Conservation (phyloP, 2,888 invertebrate genomes). For the Ennomos quercinarius region DNA sequence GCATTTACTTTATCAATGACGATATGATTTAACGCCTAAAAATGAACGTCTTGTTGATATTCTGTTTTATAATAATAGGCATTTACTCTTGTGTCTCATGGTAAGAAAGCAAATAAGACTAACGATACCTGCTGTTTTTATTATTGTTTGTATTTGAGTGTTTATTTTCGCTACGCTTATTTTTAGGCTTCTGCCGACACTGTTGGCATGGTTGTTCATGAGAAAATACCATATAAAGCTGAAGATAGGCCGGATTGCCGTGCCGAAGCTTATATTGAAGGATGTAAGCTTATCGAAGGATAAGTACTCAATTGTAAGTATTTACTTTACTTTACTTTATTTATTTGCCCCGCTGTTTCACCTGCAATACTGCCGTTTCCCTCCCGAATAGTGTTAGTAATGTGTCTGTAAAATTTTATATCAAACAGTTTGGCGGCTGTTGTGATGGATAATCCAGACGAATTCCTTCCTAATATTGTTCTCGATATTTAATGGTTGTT, state of each 20-base stretch:
- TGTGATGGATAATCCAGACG: too few relatives aligned
- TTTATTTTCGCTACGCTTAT: conserved; percentile 49
- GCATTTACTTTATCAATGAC: conserved; percentile 31
- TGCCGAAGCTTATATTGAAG: conserved; percentile 91
- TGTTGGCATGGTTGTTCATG: conserved; percentile 92
- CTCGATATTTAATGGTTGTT: too few relatives aligned
- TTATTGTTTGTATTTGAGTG: conserved; percentile 62
- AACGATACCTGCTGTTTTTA: conserved; percentile 54
- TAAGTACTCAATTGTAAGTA: conserved; percentile 90
- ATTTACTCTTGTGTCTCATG: conserved; percentile 87
- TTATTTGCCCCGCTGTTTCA: too few relatives aligned
- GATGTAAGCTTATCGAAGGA: conserved; percentile 93
- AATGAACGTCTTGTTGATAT: conserved; percentile 72
- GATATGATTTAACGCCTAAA: conserved; percentile 54
- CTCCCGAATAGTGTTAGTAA: too few relatives aligned
- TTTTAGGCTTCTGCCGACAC: conserved; percentile 90
- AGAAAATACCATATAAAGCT: conserved; percentile 92
- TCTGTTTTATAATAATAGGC: conserved; percentile 67
- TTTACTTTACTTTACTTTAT: too few relatives aligned
- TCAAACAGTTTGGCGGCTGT: too few relatives aligned
- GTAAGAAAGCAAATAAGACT: conserved; percentile 69
- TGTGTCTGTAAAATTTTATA: too few relatives aligned
- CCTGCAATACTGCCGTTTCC: too few relatives aligned
- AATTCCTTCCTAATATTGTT: too few relatives aligned
- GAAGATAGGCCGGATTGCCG: conserved; percentile 92